Evolutionary conservation across 2,113 vertebrate species (phyloP), one percentile per base, ranked within the genome.

Genomic region (Girardinichthys multiradiatus): DNA sequence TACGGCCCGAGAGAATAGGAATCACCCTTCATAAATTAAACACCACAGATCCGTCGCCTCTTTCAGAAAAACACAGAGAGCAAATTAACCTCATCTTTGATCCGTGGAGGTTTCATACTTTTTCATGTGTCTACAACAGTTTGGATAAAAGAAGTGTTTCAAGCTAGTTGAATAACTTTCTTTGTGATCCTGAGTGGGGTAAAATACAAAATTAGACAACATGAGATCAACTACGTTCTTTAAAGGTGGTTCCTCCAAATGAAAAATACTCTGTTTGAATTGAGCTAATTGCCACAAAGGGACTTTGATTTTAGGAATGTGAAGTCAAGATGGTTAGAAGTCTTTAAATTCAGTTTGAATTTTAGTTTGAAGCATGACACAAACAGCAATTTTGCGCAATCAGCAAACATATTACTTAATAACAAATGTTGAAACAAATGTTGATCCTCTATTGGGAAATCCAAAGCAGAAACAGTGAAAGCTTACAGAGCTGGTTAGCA

Each of bases 11-110:
- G 75, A 67, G 51, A 85, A 48, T 54, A 79, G 77, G 72, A 79
- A 80, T 39, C 62, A 8, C 26, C 58, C n/a, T 42, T 82, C 70
- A 89, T 89, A 79, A 86, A 91, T 91, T 84, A 90, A 88, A 86
- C 57, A 14, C n/a, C 54, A 58, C 29, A 73, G 71, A 76, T 48
- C 64, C 82, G 73, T 60, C 74, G 68, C 69, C 33, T 70, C 69
- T 86, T 77, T 69, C 28, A 63, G 73, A 19, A 87, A 76, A 65
- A 57, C 37, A 63, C 76, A 57, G 64, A 81, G 68, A 83, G 71
- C 48, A 88, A 85, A 80, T 91, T 89, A 84, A 63, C 70, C 73
- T 77, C 1, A 11, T 76, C 73, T 86, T 58, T 84, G 66, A 87
- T 85, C 75, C 37, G 48, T 45, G 9, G 51, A 57, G 75, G 63